Evolutionary conservation across 2,113 vertebrate species (phyloP).

Genomic region (Muntiacus muntjak): DNA sequence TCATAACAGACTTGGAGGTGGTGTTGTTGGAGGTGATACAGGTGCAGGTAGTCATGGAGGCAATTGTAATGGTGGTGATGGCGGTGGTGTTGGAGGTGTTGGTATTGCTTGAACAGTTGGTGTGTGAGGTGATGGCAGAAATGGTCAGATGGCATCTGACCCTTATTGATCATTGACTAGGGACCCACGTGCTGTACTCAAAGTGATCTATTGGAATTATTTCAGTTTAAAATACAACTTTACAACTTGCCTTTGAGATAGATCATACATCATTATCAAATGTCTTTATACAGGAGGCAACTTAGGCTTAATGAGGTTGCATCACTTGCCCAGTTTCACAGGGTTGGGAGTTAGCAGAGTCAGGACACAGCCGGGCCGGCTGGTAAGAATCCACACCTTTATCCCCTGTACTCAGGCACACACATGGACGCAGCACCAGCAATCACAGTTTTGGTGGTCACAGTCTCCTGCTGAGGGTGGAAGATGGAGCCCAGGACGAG

Average conservation of each 20-base stretch:
- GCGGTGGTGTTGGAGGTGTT: background rate
- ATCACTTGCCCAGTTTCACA: background rate
- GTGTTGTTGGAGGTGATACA: background rate
- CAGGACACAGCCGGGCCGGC: background rate
- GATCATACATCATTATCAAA: background rate
- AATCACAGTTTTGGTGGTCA: background rate
- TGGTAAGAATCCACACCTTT: fast-evolving
- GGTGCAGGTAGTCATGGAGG: fast-evolving
- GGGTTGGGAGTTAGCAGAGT: background rate
- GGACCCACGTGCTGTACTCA: background rate
- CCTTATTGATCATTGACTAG: background rate
- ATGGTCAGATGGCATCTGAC: background rate
- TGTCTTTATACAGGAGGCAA: background rate
- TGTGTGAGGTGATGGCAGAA: background rate
- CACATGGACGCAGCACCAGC: fast-evolving
- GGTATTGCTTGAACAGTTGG: background rate
- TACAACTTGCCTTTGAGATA: too few species aligned
- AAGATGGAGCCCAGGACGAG: background rate
- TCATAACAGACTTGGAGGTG: background rate
- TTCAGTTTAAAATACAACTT: background rate
- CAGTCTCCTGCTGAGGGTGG: too few species aligned
- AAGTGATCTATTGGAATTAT: background rate
- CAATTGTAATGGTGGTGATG: background rate
- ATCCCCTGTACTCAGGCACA: background rate
- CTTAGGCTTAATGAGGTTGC: background rate